A percentile compares a stretch with the other conserved stretches of the same genome.
phyloP scores from a whole-genome alignment of 2,888 invertebrate genomes.

The Plebejus anna region DNA sequence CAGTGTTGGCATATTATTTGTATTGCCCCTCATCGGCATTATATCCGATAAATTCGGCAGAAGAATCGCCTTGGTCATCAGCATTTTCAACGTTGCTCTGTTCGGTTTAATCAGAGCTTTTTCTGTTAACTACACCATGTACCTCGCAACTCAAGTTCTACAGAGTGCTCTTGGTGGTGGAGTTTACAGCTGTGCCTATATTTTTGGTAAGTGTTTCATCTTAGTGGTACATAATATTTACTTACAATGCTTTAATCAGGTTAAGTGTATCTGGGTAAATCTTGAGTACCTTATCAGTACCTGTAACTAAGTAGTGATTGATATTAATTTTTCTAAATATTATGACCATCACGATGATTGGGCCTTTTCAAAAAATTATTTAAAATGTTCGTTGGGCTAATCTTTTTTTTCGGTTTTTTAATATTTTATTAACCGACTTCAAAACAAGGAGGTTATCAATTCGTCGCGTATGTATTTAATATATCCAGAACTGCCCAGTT shows the following conservation, averaged over 20 bases:
- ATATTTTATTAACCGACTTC: too few relatives aligned
- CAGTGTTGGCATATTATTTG: slow-evolving; percentile 82
- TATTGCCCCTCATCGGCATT: slow-evolving; percentile 80
- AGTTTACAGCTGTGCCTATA: slow-evolving; percentile 59
- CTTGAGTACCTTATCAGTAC: background rate
- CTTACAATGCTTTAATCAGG: background rate
- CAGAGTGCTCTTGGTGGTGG: slow-evolving; percentile 62
- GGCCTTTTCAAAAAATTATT: too few relatives aligned
- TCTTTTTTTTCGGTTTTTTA: background rate
- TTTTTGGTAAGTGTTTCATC: slow-evolving; percentile 40
- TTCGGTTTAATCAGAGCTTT: slow-evolving; percentile 70
- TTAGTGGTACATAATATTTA: background rate
- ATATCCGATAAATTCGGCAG: slow-evolving; percentile 81
- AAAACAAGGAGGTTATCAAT: background rate
- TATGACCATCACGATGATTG: background rate
- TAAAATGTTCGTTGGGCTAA: too few relatives aligned
- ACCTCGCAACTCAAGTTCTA: slow-evolving; percentile 59
- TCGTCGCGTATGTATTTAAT: too few relatives aligned
- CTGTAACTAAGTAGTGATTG: too few relatives aligned
- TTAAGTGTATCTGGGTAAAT: background rate
- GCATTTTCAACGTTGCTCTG: slow-evolving; percentile 44
- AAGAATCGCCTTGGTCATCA: slow-evolving; percentile 55
- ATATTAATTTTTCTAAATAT: too few relatives aligned
- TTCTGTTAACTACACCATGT: slow-evolving; percentile 69
- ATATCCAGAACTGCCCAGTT: too few relatives aligned